Evolutionary conservation across 1,140 invertebrate genomes (phyloP).

Genomic region (Lasaia peninsularis): DNA sequence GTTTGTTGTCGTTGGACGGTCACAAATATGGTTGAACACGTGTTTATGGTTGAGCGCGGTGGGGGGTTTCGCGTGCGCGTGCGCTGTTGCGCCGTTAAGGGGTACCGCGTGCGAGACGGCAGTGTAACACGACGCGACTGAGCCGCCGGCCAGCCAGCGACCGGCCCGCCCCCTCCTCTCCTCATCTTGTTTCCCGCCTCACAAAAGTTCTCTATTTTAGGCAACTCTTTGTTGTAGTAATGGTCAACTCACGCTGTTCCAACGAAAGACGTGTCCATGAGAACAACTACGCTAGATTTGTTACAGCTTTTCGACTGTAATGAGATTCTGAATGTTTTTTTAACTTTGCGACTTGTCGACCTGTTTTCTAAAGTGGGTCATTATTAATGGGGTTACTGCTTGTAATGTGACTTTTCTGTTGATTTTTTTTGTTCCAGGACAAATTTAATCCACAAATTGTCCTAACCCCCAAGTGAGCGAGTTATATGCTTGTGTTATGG

Average conservation of each 20-base stretch:
- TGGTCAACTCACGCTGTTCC: slow-evolving; percentile 74
- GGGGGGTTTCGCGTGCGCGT: slow-evolving; percentile 60
- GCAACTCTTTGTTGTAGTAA: slow-evolving; percentile 75
- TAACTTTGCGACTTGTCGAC: slow-evolving; percentile 57
- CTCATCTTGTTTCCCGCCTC: slow-evolving; percentile 58
- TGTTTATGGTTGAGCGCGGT: slow-evolving; percentile 41
- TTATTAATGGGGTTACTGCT: too few relatives aligned
- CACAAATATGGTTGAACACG: slow-evolving; percentile 45
- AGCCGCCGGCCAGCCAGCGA: slow-evolving; percentile 61
- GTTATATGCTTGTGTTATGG: too few relatives aligned
- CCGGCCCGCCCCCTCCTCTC: slow-evolving; percentile 65
- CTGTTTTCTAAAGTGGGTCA: slow-evolving; percentile 60
- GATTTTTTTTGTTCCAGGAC: too few relatives aligned
- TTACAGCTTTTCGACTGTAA: slow-evolving; percentile 68
- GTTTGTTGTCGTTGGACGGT: slow-evolving; percentile 32
- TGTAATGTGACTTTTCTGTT: too few relatives aligned
- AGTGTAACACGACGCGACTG: slow-evolving; percentile 68
- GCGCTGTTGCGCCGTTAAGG: slow-evolving; percentile 44
- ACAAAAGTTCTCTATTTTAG: slow-evolving; percentile 76
- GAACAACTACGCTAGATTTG: slow-evolving; percentile 69
- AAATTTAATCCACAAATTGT: too few relatives aligned
- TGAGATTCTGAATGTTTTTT: slow-evolving; percentile 69
- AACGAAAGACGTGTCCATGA: slow-evolving; percentile 74
- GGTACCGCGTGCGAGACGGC: slow-evolving; percentile 59
- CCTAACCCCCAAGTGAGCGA: too few relatives aligned